Conservation (phyloP, 2,113 vertebrate species). For the Leptobrachium ailaonicum region DNA sequence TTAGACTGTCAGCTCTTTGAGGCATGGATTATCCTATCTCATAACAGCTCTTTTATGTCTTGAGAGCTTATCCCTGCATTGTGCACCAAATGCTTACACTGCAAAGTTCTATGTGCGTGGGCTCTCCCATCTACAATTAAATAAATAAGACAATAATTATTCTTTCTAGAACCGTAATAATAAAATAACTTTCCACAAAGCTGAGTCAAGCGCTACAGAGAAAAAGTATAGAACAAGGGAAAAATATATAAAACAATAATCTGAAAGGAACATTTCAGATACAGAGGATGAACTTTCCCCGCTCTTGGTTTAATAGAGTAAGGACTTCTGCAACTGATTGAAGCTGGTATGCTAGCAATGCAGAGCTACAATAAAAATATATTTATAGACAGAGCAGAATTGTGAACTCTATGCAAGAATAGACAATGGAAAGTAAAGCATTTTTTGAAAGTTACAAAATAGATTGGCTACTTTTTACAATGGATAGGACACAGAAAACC, state of each 20-base stretch:
- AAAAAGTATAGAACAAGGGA: not conserved
- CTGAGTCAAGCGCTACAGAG: not conserved
- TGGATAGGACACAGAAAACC: too few relatives aligned
- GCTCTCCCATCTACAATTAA: conserved; percentile 8
- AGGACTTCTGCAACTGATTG: not conserved
- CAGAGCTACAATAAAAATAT: too few relatives aligned
- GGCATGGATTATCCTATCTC: conserved; percentile 19
- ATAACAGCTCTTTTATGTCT: not conserved
- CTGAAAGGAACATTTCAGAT: conserved; percentile 1
- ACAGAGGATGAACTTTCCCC: not conserved
- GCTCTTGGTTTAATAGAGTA: too few relatives aligned
- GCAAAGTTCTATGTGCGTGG: conserved; percentile 17
- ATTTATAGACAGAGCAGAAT: too few relatives aligned
- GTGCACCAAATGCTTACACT: conserved; percentile 9
- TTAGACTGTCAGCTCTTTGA: conserved; percentile 21
- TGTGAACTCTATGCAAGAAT: too few relatives aligned
- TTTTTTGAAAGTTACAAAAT: too few relatives aligned
- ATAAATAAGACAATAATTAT: conserved; percentile 30
- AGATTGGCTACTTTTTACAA: too few relatives aligned
- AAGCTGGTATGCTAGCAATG: not conserved
- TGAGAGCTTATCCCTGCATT: conserved; percentile 11
- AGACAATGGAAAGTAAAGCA: too few relatives aligned
- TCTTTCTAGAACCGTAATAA: not conserved
- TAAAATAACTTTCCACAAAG: conserved; percentile 12
- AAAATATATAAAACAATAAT: not conserved